Base-by-base conservation (phyloP, 1,140 invertebrate species). In the Teleogryllus occipitalis region DNA sequence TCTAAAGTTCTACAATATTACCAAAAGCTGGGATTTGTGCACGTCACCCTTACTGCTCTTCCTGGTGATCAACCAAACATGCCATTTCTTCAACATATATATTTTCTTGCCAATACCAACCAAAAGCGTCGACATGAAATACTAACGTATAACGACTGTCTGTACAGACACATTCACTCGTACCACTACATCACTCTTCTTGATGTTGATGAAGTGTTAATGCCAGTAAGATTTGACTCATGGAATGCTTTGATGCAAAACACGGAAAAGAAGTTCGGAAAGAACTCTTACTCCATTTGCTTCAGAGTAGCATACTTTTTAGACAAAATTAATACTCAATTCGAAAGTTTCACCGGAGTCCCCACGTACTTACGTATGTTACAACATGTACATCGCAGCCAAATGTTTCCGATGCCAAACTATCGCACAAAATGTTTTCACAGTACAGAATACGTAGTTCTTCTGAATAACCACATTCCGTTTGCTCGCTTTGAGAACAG, bases 1-100 rank as follows among this genome's bases (percentile, higher is more conserved):
- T 93, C 91, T 8, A 97, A 97, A 85, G 94, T 98, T 0, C 86
- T 98, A 7, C 88, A 92, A 27, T 90, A 97, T 84, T 98, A 97
- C 84, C 88, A 93, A 82, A 87, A 89, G 39, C 86, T 90, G 79
- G 94, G 94, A 47, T 90, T 91, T 80, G 92, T 96, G 0, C 91
- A 54, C 8, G 49, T 54, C 15, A 54, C 15, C 15, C 49, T 15
- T 8, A 54, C 49, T 8, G 15, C 49, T 8, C 49, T 54, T 15
- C 49, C 49, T 8, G 8, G 8, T 8, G 8, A 8, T 15, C 49
- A 54, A 15, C 49, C 49, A 8, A 54, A 54, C 15, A 8, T 54
- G 8, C 49, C 49, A 54, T 8, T 54, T 54, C 49, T 54, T 54
- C 49, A 54, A 15, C 49, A 54, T 54, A n/a, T n/a, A n/a, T 15